Evolutionary conservation across 1,140 invertebrate genomes (phyloP), one percentile per base, ranked within the genome.

Genomic region (Drosophila sechellia): DNA sequence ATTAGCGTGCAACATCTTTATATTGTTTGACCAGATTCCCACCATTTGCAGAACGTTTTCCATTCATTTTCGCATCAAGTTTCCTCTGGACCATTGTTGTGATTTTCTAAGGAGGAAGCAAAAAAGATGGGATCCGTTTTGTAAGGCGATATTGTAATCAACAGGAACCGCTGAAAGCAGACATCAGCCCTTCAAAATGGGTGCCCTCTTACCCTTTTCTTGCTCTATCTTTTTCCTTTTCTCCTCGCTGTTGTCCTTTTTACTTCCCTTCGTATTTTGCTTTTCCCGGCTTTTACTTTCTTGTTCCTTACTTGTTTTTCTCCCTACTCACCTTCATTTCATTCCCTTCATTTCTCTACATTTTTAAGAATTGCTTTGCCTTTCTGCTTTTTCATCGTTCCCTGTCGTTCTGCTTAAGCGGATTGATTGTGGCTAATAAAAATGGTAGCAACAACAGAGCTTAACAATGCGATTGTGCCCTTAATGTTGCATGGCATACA

Each of bases 381-480:
- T 31, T 8, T 25, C 37, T 20, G 25, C n/a, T 13, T 10, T 39
- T 40, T 31, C 17, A 57, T 56, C 63, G 17, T 53, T 40, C 37
- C 13, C 40, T 53, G 27, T 48, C 64, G 20, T 59, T 50, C 46
- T 52, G 56, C 61, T 81, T 87, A 87, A 86, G 81, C 75, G 75
- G 79, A 86, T 86, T 86, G 83, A 86, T 87, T 86, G 79, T 77
- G 75, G 83, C 75, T 86, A 86, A 86, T 86, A 86, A 86, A 86
- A 83, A 55, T 76, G 79, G 69, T 39, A 37, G 53, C 58, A 79
- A 72, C 75, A 86, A 52, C 48, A 54, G 61, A 11, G 64, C 61
- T 57, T 65, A 78, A 86, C 81, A 86, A 86, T 81, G 78, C 60
- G 46, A 54, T 40, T 27, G 48, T 39, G 58, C 37, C 40, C 58